Conservation (phyloP, 2,888 invertebrate genomes). For the Cataglyphis cursor region DNA sequence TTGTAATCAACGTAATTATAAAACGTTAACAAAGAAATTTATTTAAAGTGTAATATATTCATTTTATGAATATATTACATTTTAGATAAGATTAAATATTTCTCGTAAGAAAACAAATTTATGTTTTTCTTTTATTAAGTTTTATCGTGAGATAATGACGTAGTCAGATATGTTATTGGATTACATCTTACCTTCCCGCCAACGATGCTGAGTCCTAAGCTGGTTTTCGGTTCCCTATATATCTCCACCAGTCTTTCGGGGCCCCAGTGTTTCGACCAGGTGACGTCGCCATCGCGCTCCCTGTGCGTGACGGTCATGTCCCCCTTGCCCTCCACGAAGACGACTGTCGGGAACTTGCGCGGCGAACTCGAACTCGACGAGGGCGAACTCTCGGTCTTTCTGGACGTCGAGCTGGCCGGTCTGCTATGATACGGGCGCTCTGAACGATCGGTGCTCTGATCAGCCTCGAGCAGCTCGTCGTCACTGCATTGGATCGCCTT, state of each 20-base stretch:
- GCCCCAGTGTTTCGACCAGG: constrained; percentile 93
- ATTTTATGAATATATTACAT: background rate
- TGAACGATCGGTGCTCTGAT: constrained; percentile 19
- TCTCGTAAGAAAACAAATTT: background rate
- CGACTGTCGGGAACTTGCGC: constrained; percentile 72
- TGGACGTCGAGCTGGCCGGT: constrained; percentile 63
- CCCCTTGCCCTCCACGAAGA: constrained; percentile 76
- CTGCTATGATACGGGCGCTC: constrained; percentile 50
- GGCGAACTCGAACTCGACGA: constrained; percentile 70
- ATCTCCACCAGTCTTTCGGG: constrained; percentile 92
- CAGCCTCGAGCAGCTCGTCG: constrained; percentile 74
- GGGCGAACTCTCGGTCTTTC: constrained; percentile 68
- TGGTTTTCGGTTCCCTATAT: constrained; percentile 91
- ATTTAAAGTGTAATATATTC: background rate
- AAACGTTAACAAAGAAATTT: background rate
- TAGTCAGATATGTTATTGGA: background rate
- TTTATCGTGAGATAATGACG: background rate
- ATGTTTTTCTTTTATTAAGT: background rate
- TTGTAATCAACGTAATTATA: background rate
- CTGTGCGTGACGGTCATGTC: constrained; percentile 86
- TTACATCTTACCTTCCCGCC: constrained; percentile 93
- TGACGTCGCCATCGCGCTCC: constrained; percentile 86
- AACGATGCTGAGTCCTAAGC: constrained; percentile 98
- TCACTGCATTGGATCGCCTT: constrained; percentile 80
- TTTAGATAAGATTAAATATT: background rate